These are phyloP conservation scores for Enchytraeus crypticus DNA, from an alignment of 2,888 invertebrate species.

Conservation along the genomic window DNA sequence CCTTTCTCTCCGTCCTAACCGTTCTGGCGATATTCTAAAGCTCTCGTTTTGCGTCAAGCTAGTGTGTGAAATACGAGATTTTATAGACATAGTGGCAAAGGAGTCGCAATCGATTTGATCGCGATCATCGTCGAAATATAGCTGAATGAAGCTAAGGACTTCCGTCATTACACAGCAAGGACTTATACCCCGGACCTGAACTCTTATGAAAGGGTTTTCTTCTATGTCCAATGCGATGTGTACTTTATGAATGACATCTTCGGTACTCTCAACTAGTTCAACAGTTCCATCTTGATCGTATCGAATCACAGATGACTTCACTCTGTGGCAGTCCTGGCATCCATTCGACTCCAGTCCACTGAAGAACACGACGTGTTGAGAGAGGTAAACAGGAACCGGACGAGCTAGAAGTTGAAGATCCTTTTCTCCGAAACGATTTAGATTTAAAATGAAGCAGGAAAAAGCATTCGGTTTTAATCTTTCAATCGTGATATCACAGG, in stretches of 20 bases:
- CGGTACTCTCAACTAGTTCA: background rate
- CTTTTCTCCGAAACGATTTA: constrained; percentile 21
- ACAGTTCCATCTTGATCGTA: background rate
- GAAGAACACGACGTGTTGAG: constrained; percentile 28
- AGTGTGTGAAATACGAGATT: too few relatives aligned
- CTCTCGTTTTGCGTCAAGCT: too few relatives aligned
- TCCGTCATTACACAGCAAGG: constrained; percentile 29
- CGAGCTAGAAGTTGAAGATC: constrained; percentile 22
- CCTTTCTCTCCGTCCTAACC: constrained; percentile 11
- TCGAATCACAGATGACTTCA: background rate
- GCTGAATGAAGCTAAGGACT: constrained; percentile 24
- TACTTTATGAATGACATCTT: constrained; percentile 11
- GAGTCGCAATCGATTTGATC: constrained; percentile 12
- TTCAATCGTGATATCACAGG: constrained; percentile 24
- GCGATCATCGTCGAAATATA: constrained; percentile 24
- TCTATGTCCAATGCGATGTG: background rate
- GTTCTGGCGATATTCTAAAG: background rate
- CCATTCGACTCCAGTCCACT: constrained; percentile 24
- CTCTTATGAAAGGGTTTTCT: constrained; percentile 1
- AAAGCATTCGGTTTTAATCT: constrained; percentile 19
- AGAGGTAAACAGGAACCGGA: constrained; percentile 27
- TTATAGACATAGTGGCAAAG: too few relatives aligned
- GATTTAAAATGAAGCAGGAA: constrained; percentile 20
- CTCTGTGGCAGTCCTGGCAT: constrained; percentile 25
- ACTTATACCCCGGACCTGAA: constrained; percentile 22